Evolutionary conservation across 2,888 invertebrate species (phyloP).

Genomic region (Didymodactylos carnosus): DNA sequence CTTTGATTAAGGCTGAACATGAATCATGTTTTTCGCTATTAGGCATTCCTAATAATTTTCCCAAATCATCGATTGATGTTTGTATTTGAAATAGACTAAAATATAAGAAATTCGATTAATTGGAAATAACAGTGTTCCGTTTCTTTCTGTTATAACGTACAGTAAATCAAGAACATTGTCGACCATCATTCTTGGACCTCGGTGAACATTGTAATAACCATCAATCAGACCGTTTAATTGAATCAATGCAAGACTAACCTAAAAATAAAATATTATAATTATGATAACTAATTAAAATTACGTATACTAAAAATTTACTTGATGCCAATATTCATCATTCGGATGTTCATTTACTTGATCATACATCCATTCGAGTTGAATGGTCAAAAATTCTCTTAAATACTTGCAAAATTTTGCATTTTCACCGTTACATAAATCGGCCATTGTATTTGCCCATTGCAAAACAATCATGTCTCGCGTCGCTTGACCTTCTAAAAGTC

Average conservation of each 20-base stretch:
- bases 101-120: not conserved
- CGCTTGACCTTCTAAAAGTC: constrained; percentile 58
- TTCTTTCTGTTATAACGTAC: too few relatives aligned
- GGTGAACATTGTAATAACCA: constrained; percentile 43
- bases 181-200: constrained; percentile 11
- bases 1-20: constrained; percentile 48
- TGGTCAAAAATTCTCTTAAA: constrained; percentile 45
- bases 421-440: constrained; percentile 40
- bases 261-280: constrained; percentile 6
- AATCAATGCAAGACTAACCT: constrained; percentile 47
- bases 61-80: constrained; percentile 54
- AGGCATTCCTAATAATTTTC: constrained; percentile 26
- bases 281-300: not conserved
- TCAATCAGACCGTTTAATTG: constrained; percentile 58
- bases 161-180: not conserved
- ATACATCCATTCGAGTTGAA: constrained; percentile 46
- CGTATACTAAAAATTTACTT: constrained; percentile 46
- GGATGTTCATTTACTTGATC: constrained; percentile 39
- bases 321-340: constrained; percentile 59
- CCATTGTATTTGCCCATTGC: constrained; percentile 53
- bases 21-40: constrained; percentile 31
- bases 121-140: too few relatives aligned
- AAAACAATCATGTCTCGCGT: constrained; percentile 51
- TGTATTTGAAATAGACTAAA: constrained; percentile 51
- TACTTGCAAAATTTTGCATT: constrained; percentile 43